These are phyloP conservation scores for Xenopus borealis DNA, from an alignment of 2,113 vertebrate species.

Conservation along the genomic window DNA sequence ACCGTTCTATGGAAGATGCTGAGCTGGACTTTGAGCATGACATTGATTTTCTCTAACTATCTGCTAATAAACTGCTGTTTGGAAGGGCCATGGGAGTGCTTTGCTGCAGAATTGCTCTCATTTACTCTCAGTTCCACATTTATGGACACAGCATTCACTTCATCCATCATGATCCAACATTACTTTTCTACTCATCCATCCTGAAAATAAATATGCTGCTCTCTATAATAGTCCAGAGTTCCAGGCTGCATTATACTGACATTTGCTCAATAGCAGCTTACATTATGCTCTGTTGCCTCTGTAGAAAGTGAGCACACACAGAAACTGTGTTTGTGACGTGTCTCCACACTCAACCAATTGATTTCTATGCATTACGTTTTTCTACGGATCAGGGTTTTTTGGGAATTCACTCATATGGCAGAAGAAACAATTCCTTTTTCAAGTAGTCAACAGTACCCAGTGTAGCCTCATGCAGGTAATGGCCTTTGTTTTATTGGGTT, in stretches of 20 bases:
- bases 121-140: neutral
- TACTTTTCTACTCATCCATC: neutral
- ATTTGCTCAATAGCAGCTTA: neutral
- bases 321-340: no score
- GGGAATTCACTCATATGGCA: no score
- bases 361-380: no score
- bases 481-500: no score
- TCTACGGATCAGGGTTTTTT: no score
- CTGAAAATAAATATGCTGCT: neutral
- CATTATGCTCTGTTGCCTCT: neutral
- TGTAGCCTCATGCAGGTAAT: no score
- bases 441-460: no score
- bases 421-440: no score
- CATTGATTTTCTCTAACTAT: conserved; percentile 6
- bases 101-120: neutral
- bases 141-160: neutral
- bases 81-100: neutral
- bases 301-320: no score
- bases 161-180: neutral
- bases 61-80: conserved; percentile 20
- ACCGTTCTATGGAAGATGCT: conserved; percentile 23
- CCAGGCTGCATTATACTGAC: neutral
- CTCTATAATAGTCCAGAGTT: neutral
- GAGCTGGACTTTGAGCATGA: conserved; percentile 2
- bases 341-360: no score